Percentiles rank a stretch among this genome's conserved stretches.
These are phyloP conservation scores for Oscheius sp. DNA, from an alignment of 2,888 invertebrate genomes.

Conservation along the genomic window DNA sequence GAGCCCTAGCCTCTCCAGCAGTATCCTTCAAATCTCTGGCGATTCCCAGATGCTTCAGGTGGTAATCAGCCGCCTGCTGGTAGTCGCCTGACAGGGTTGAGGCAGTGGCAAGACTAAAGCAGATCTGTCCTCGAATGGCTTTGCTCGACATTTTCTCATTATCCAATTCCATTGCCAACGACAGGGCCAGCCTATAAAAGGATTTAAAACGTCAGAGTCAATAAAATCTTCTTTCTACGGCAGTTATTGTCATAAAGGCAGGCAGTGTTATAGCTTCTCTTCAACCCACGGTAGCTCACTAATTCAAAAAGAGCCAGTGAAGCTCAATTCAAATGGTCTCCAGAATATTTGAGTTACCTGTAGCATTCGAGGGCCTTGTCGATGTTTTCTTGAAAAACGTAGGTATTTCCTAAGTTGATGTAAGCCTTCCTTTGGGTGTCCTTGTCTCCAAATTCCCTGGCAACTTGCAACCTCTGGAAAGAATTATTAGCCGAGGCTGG, in stretches of 20 bases:
- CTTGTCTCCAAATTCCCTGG: constrained; percentile 88
- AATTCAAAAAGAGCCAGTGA: too few species aligned
- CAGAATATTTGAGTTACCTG: too few species aligned
- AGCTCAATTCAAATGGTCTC: too few species aligned
- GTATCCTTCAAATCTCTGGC: constrained; percentile 73
- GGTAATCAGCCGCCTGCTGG: constrained; percentile 87
- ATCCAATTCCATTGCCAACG: constrained; percentile 83
- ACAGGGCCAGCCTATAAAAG: constrained; percentile 80
- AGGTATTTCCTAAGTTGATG: constrained; percentile 95
- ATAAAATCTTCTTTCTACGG: too few species aligned
- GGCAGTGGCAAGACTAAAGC: constrained; percentile 94
- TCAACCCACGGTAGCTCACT: too few species aligned
- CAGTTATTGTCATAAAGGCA: too few species aligned
- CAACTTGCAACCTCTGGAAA: constrained; percentile 84
- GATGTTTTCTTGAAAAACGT: constrained; percentile 90
- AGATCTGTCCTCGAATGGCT: constrained; percentile 95
- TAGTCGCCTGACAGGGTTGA: constrained; percentile 91
- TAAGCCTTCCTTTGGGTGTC: constrained; percentile 97
- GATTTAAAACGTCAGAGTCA: not conserved
- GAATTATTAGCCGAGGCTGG: too few species aligned
- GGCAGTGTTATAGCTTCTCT: too few species aligned
- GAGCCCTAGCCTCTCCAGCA: constrained; percentile 68
- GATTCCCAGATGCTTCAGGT: constrained; percentile 86
- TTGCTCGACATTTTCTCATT: constrained; percentile 80
- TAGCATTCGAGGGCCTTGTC: constrained; percentile 71